Percentiles rank a stretch among this genome's conserved stretches.
Conservation (phyloP, 2,113 vertebrate species). For the Antigone vipio region DNA sequence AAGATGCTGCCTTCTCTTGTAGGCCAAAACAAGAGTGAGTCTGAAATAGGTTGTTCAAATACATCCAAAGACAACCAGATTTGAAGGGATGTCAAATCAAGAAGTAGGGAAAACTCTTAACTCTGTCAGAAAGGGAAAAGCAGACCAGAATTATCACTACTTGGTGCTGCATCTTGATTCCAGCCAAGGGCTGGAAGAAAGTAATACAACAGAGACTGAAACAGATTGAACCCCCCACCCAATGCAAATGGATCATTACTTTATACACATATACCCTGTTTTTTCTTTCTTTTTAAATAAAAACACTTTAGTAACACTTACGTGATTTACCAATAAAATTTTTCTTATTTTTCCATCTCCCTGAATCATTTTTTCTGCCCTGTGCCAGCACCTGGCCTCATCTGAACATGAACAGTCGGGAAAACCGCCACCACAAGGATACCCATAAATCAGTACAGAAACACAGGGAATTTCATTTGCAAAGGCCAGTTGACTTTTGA, state of each 20-base stretch:
- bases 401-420: background rate
- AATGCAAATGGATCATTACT: background rate
- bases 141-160: rapidly evolving
- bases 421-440: background rate
- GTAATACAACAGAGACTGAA: background rate
- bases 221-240: background rate
- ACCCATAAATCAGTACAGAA: background rate
- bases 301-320: background rate
- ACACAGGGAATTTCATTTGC: background rate
- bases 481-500: background rate
- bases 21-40: background rate
- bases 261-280: background rate
- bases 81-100: background rate
- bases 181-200: background rate
- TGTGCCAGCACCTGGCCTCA: background rate
- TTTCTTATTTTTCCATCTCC: background rate
- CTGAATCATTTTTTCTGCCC: background rate
- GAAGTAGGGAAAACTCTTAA: background rate
- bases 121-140: background rate
- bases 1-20: background rate
- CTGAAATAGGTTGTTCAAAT: background rate
- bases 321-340: background rate
- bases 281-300: background rate
- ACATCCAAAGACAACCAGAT: background rate
- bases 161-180: background rate